Percentiles rank a stretch among this genome's conserved stretches.
Conservation (phyloP, 2,113 vertebrate species). For the Dromaius novaehollandiae region DNA sequence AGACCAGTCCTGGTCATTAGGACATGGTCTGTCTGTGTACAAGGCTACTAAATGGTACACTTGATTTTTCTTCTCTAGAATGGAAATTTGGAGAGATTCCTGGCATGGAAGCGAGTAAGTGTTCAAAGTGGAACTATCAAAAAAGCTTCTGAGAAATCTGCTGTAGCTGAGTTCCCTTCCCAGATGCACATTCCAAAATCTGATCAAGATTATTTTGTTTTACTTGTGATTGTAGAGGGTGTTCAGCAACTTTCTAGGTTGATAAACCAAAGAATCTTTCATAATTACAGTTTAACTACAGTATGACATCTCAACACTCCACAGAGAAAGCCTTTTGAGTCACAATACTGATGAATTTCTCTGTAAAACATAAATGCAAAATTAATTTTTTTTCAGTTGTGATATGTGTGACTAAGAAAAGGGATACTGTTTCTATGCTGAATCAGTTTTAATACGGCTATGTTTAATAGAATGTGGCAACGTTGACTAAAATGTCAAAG, state of each 20-base stretch:
- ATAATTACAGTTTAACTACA: background rate
- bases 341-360: constrained; percentile 6
- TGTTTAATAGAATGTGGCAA: background rate
- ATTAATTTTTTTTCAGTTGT: background rate
- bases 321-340: background rate
- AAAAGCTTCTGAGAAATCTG: background rate
- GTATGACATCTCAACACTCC: background rate
- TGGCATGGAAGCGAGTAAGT: background rate
- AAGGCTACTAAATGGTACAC: background rate
- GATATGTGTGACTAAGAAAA: background rate
- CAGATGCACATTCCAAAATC: background rate
- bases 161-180: background rate
- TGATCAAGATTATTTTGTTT: background rate
- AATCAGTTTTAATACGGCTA: background rate
- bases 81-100: background rate
- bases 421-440: background rate
- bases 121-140: background rate
- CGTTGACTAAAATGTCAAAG: background rate
- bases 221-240: background rate
- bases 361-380: constrained; percentile 27
- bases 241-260: background rate
- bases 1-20: background rate
- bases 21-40: background rate
- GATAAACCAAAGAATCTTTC: background rate
- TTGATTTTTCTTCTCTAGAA: constrained; percentile 8